Evolutionary conservation across 2,797 vertebrate genomes (phyloP).

Genomic region (Muscicapa comitata): DNA sequence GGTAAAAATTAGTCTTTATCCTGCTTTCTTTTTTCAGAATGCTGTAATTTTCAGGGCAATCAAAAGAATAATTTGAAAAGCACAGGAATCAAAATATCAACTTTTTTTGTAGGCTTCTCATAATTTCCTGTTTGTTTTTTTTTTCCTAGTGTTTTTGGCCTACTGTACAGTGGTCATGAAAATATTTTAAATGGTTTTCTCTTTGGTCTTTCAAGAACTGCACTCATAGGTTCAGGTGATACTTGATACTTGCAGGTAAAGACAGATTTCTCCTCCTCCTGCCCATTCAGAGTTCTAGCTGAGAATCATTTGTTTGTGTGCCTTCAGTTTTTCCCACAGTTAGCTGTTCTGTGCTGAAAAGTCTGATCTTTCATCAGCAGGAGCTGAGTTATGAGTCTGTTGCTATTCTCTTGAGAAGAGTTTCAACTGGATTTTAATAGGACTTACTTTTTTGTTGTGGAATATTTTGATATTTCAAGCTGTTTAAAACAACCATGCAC

Average conservation of each 20-base stretch:
- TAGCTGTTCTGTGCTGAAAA: background rate
- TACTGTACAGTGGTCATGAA: background rate
- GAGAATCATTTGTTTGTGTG: background rate
- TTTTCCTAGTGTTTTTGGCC: background rate
- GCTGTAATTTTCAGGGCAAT: background rate
- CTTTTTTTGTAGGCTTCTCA: background rate
- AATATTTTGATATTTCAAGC: background rate
- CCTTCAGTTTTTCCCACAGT: constrained; percentile 28
- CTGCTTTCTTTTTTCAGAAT: background rate
- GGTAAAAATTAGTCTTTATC: background rate
- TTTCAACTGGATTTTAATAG: background rate
- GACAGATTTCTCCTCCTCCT: constrained; percentile 23
- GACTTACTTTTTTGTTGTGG: background rate
- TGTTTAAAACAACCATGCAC: background rate
- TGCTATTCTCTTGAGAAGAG: background rate
- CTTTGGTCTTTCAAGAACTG: background rate
- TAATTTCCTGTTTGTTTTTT: background rate
- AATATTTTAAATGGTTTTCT: background rate
- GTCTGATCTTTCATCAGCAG: constrained; percentile 10
- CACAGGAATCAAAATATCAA: background rate
- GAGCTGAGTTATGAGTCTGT: background rate
- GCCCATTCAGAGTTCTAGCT: background rate
- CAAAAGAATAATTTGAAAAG: background rate
- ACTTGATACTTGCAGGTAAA: background rate
- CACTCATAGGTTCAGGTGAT: background rate